Percentiles rank a stretch among this genome's conserved stretches.
Conservation (phyloP, 2,113 vertebrate genomes). For the Psammodynastes pulverulentus region DNA sequence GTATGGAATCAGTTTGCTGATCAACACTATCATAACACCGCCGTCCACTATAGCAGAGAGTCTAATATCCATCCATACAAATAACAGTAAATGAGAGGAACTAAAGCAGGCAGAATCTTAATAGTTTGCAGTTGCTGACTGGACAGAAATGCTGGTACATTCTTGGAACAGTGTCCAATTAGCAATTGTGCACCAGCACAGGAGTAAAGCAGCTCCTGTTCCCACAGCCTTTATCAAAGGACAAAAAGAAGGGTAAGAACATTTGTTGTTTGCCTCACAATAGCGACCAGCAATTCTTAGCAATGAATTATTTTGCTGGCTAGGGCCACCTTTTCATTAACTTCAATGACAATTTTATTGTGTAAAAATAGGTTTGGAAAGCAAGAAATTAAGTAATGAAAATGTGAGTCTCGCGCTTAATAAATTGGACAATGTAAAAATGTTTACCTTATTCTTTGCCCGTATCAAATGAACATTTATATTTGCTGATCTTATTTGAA, state of each 20-base stretch:
- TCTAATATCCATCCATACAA: neutral
- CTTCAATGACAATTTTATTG: neutral
- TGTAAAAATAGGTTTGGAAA: neutral
- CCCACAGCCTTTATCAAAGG: neutral
- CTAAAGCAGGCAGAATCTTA: neutral
- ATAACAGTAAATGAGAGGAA: neutral
- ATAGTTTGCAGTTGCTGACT: neutral
- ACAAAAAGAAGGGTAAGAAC: neutral
- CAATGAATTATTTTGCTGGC: neutral
- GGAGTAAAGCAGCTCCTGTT: neutral
- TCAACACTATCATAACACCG: neutral
- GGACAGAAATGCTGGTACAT: neutral
- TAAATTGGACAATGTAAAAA: neutral
- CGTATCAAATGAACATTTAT: neutral
- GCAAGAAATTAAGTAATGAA: neutral
- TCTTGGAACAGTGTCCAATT: neutral
- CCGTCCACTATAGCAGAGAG: too few species aligned
- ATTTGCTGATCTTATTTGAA: constrained; percentile 1
- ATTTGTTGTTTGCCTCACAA: too few species aligned
- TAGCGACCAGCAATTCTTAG: neutral
- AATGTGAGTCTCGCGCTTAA: neutral
- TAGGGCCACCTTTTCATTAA: neutral
- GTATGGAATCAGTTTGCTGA: neutral
- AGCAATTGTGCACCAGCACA: neutral
- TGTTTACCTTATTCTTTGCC: neutral